Base-by-base conservation (phyloP, 2,888 invertebrate species). In the Euclidia mi region DNA sequence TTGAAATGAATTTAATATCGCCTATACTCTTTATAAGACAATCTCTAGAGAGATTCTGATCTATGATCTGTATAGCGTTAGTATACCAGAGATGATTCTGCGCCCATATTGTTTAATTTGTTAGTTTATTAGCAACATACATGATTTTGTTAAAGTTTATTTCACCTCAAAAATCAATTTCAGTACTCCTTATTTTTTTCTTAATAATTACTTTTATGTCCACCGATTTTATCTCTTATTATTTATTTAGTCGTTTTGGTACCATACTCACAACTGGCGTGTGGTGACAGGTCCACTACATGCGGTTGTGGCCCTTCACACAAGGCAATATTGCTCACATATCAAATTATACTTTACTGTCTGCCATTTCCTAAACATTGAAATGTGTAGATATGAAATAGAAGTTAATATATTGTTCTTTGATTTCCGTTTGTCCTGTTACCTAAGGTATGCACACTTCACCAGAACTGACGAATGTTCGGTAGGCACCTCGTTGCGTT, bases 91-190 rank as follows among this genome's bases (percentile, higher is more conserved):
- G 72, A 68, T 79, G 73, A 77, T 72, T 75, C 62, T 66, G 47
- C 64, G 58, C 64, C 65, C 63, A 66, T 56, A 56, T 65, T 50
- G 61, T 64, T 63, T 78, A 63, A 59, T 60, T 67, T 67, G 28
- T 62, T 76, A 70, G 67, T 80, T 80, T 82, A 76, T 72, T 77
- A 79, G 64, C 63, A 72, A 64, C 74, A 65, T 79, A 78, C 78
- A 79, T 76, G 73, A 67, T 80, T 83, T 81, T 83, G 75, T 77
- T 71, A 74, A 65, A 66, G 63, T 75, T 79, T 79, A 76, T 75
- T 76, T 71, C 67, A 51, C 72, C 71, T 53, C 67, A 71, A 77
- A 74, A 80, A 81, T 81, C 79, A 79, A 78, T 79, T 81, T 76
- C 70, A 71, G 66, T 66, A 71, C 64, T 52, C 57, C 65, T 70